Base-by-base conservation (phyloP, 2,888 invertebrate genomes). In the Loripinus fragilis region DNA sequence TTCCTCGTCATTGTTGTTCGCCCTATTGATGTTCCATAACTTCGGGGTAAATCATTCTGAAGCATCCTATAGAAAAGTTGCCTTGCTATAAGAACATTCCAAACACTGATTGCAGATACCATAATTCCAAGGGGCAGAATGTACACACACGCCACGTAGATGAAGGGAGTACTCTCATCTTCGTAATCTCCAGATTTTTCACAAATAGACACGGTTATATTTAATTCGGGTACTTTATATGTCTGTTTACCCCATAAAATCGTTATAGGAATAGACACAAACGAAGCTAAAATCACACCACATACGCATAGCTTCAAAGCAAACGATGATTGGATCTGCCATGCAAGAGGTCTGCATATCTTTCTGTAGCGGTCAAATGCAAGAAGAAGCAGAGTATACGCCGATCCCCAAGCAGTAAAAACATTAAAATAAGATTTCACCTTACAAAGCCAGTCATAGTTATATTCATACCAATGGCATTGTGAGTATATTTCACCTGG, bases 201-300 rank as follows among this genome's bases (percentile, higher is more conserved):
- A 60, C 81, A 81, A 1, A 81, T 78, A 17, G 81, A 75, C 30
- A 81, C 81, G 28, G 65, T 78, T 3, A 81, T 50, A 2, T 66
- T 65, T 8, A 67, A 8, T 25, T 50, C 28, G 28, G 41, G 69
- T 1, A 72, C 8, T 23, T 52, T n/a, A 38, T 82, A 82, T 8
- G 73, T 76, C 55, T 80, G 77, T 52, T 75, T 80, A 30, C 83
- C 83, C 77, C 80, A 83, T n/a, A 83, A 52, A 0, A 83, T 30
- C 7, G 52, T 28, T 15, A 73, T 64, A 8, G 80, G 83, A 23
- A 42, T 41, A 10, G 83, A 52, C 30, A 80, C 78, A 0, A 80
- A 8, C 3, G 67, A 25, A 1, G 83, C 65, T 1, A 78, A 33
- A 1, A 73, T 41, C 8, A 77, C 45, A 0, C 71, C 65, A 1